Evolutionary conservation across 2,888 invertebrate species (phyloP).

Genomic region (Anagyrus pseudococci): DNA sequence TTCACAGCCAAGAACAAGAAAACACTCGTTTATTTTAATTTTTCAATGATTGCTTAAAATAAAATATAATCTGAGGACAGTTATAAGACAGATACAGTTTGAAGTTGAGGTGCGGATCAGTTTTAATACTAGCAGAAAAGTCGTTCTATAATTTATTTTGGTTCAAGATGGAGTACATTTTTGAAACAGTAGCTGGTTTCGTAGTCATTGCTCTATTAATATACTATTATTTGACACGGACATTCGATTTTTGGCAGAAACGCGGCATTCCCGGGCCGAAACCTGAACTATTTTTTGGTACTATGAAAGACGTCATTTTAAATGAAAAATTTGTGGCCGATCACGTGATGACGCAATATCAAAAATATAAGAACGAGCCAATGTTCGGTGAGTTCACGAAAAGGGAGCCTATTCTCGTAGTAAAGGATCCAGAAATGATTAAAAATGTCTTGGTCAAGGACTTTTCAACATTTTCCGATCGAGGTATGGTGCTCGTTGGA

Average conservation of each 20-base stretch:
- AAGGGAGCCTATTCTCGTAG: slow-evolving; percentile 55
- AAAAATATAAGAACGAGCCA: slow-evolving; percentile 28
- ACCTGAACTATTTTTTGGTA: slow-evolving; percentile 57
- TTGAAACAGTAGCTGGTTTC: slow-evolving; percentile 59
- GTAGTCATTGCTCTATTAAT: slow-evolving; percentile 40
- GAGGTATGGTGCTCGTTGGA: slow-evolving; percentile 56
- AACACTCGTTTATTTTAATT: no score
- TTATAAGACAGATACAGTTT: no score
- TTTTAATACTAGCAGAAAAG: no score
- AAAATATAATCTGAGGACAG: no score
- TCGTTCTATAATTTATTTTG: no score
- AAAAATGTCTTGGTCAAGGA: slow-evolving; percentile 60
- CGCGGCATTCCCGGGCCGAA: slow-evolving; percentile 56
- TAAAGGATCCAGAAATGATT: slow-evolving; percentile 57
- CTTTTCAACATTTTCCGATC: slow-evolving; percentile 53
- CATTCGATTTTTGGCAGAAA: slow-evolving; percentile 59
- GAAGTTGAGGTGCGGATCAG: no score
- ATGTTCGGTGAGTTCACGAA: slow-evolving; percentile 58
- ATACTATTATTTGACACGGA: slow-evolving; percentile 50
- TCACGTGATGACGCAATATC: slow-evolving; percentile 27
- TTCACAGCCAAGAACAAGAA: no score
- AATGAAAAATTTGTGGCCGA: slow-evolving; percentile 10
- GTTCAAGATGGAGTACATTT: slow-evolving; percentile 33
- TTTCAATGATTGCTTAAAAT: no score
- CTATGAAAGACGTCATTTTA: slow-evolving; percentile 46